Evolutionary conservation across 2,113 vertebrate species (phyloP).

Genomic region (Pachypanchax playfairii): DNA sequence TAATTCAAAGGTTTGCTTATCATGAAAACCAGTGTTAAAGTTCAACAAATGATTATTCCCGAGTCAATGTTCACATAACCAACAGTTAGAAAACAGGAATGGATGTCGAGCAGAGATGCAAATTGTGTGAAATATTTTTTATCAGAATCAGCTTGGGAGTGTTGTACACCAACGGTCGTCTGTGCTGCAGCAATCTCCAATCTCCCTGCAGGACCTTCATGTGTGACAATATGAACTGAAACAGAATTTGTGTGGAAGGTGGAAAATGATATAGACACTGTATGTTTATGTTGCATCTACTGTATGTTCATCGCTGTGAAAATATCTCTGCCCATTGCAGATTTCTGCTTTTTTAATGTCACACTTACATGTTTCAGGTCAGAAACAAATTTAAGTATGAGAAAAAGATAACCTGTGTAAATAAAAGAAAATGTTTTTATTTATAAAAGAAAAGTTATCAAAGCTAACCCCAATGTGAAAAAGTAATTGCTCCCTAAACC

Average conservation of each 20-base stretch:
- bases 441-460: too few relatives aligned
- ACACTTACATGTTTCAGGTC: too few relatives aligned
- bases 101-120: slow-evolving; percentile 60
- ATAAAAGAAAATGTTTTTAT: too few relatives aligned
- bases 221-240: slow-evolving; percentile 49
- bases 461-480: too few relatives aligned
- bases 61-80: slow-evolving; percentile 77
- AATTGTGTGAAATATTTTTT: slow-evolving; percentile 73
- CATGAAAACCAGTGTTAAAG: slow-evolving; percentile 70
- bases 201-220: slow-evolving; percentile 33
- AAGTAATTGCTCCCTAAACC: too few relatives aligned
- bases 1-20: slow-evolving; percentile 80
- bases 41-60: slow-evolving; percentile 80
- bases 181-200: not conserved
- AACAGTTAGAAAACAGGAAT: slow-evolving; percentile 68
- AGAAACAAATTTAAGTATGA: too few relatives aligned
- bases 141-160: slow-evolving; percentile 48
- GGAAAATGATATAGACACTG: not conserved
- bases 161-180: slow-evolving; percentile 23
- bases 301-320: too few relatives aligned
- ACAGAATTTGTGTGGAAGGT: slow-evolving; percentile 11
- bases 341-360: too few relatives aligned
- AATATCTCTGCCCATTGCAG: too few relatives aligned
- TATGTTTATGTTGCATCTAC: not conserved
- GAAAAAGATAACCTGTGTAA: too few relatives aligned